phyloP scores from a whole-genome alignment of 2,797 vertebrate genomes.

The Schizopygopsis pylzovi region DNA sequence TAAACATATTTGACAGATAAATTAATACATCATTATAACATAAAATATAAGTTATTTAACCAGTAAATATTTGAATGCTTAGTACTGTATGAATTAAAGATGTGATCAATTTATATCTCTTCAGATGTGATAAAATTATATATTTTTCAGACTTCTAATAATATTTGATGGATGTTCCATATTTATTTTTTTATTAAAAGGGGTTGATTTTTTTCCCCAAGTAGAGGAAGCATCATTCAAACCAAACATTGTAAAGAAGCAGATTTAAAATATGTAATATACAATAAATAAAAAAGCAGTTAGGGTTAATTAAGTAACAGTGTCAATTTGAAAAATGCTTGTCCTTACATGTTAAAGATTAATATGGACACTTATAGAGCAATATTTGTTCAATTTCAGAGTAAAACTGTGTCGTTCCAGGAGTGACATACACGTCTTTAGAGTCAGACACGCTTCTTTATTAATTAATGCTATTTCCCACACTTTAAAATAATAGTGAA shows the following conservation, averaged over 20 bases:
- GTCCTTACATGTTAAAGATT: neutral
- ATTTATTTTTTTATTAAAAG: neutral
- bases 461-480: neutral
- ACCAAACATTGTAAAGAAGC: conserved; percentile 62
- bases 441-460: neutral
- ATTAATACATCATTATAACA: neutral
- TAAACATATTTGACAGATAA: conserved; percentile 70
- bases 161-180: neutral
- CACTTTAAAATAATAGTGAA: neutral
- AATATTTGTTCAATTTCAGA: neutral
- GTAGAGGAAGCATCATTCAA: neutral
- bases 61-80: neutral
- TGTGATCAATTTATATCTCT: neutral
- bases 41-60: neutral
- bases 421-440: neutral
- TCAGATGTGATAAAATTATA: neutral
- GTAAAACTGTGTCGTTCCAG: neutral
- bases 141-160: neutral
- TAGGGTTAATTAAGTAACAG: conserved; percentile 70
- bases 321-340: conserved; percentile 53
- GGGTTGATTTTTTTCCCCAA: neutral
- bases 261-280: conserved; percentile 70
- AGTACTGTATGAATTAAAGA: neutral
- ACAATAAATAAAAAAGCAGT: conserved; percentile 70
- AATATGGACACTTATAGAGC: neutral